Base-by-base conservation (phyloP, 37 sponge, comb jelly and placozoan species). In the Beroe ovata region DNA sequence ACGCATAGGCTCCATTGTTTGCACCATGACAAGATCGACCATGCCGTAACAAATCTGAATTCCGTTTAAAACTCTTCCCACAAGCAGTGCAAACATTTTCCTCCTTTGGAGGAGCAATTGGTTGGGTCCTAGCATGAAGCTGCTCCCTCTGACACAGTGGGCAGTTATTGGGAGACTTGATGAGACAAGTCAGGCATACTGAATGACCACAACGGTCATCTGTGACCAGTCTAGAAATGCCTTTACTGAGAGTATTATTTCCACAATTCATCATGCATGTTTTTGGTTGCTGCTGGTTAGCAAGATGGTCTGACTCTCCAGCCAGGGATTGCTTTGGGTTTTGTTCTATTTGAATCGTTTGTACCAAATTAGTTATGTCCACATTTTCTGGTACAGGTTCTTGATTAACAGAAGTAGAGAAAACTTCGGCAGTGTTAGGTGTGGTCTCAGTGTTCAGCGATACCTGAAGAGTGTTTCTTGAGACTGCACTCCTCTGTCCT, bases 211-310 rank as follows among this genome's bases (percentile, higher is more conserved):
- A 77, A 1, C 84, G 21, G n/a, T 39, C 42, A 77, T 77, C 84
- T 21, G 42, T 77, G 0, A 77, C 84, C 35, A 77, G 47, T 40
- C 54, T 38, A 4, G 84, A 38, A 19, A 30, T 39, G 47, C 84
- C 69, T 66, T 66, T 66, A 66, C 69, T 66, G 35, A 34, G 25
- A 33, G 32, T 26, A 30, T 66, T 32, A 66, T 66, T 66, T 32
- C 69, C 84, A 77, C 84, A 77, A 40, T 77, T 77, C 47, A 39
- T 39, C 84, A 77, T 77, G 38, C 84, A 77, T 21, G 84, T 41
- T 40, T 33, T 41, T 4, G 47, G 41, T 0, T 77, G 69, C 69
- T 29, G 41, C 1, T 77, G 69, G 36, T 29, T 4, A 34, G 69
- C 1, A 34, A 34, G 69, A 26, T 66, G 16, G 29, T 29, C 36